Percentiles rank a stretch among this genome's conserved stretches.
These are phyloP conservation scores for Felis catus DNA, from an alignment of 2,113 vertebrate species.

Conservation along the genomic window F.catus_Fca126_mat1.0 CM031411.1:80110001-80110500, in stretches of 20 bases:
- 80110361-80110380: neutral
- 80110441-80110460: conserved; percentile 40
- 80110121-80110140: conserved; percentile 43
- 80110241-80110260: neutral
- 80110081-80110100: conserved; percentile 55
- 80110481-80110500: neutral
- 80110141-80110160: conserved; percentile 31
- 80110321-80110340: neutral
- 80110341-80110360: conserved; percentile 22
- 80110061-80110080: conserved; percentile 58
- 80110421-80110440: neutral
- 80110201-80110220: neutral
- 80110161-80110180: conserved; percentile 43
- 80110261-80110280: neutral
- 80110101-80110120: conserved; percentile 58
- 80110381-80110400: neutral
- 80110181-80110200: neutral
- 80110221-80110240: neutral
- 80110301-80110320: neutral
- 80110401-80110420: neutral
- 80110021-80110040: conserved; percentile 54
- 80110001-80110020: conserved; percentile 65
- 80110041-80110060: conserved; percentile 60
- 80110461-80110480: neutral
- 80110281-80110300: neutral